These are phyloP conservation scores for Atherinosoma microstoma DNA, from an alignment of 2,797 vertebrate genomes.

Conservation along the genomic window DNA sequence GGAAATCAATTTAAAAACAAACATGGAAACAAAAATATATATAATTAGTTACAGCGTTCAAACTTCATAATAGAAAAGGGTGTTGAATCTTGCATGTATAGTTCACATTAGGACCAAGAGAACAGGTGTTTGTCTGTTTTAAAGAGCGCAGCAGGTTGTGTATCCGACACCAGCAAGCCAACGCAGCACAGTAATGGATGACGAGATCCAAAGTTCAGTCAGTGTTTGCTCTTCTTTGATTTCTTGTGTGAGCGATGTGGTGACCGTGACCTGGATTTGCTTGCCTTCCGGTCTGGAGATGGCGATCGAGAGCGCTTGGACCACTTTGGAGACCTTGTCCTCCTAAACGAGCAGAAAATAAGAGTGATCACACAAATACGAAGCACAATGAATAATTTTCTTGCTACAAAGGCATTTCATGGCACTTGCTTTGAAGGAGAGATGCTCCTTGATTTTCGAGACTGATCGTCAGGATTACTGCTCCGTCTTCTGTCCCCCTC, in stretches of 20 bases:
- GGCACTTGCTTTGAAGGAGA: slow-evolving; percentile 74
- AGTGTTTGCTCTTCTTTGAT: slow-evolving; percentile 87
- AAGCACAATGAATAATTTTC: background rate
- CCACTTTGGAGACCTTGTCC: slow-evolving; percentile 81
- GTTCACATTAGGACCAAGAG: slow-evolving; percentile 48
- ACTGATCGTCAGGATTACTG: slow-evolving; percentile 74
- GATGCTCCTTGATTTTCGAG: slow-evolving; percentile 71
- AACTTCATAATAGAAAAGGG: slow-evolving; percentile 83
- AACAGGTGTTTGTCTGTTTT: slow-evolving; percentile 41
- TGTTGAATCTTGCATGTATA: slow-evolving; percentile 64
- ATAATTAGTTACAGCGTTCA: slow-evolving; percentile 82
- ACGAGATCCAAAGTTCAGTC: slow-evolving; percentile 54
- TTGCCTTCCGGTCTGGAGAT: slow-evolving; percentile 75
- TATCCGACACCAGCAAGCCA: slow-evolving; percentile 27
- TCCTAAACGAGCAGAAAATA: slow-evolving; percentile 35
- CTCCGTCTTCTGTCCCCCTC: slow-evolving; percentile 74
- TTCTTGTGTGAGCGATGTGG: slow-evolving; percentile 87
- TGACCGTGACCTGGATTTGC: slow-evolving; percentile 82
- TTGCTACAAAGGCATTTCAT: background rate
- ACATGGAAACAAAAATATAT: slow-evolving; percentile 81
- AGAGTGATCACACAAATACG: background rate
- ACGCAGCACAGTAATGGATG: slow-evolving; percentile 17
- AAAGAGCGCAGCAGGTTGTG: slow-evolving; percentile 42
- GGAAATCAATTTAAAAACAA: slow-evolving; percentile 78
- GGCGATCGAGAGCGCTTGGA: slow-evolving; percentile 83